A percentile compares a stretch with the other conserved stretches of the same genome.
These are phyloP conservation scores for Karalla daura DNA, from an alignment of 2,797 vertebrate species.

Conservation along the genomic window DNA sequence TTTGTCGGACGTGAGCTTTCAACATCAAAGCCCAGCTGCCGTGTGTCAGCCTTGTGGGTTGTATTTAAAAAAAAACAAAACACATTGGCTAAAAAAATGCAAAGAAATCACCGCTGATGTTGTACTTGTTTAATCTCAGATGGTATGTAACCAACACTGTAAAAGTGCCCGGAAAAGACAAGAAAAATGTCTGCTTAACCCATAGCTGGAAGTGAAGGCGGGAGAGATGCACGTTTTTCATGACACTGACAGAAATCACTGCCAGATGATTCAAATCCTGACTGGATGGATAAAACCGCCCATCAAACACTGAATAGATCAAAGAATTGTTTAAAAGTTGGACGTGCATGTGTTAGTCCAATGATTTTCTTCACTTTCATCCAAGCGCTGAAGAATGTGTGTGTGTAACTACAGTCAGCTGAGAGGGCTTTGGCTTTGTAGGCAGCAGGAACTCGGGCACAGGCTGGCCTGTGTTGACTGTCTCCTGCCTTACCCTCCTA, in stretches of 20 bases:
- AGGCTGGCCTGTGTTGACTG: conserved; percentile 61
- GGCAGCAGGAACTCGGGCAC: conserved; percentile 42
- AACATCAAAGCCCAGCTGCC: conserved; percentile 46
- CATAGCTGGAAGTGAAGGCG: not conserved
- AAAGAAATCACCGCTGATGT: not conserved
- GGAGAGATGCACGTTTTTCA: not conserved
- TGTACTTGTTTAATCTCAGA: not conserved
- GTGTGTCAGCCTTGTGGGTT: conserved; percentile 34
- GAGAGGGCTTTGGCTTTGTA: conserved; percentile 63
- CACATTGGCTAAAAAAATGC: not conserved
- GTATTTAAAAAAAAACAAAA: conserved; percentile 1
- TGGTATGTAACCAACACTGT: not conserved
- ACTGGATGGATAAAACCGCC: not conserved
- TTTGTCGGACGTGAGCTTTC: conserved; percentile 25
- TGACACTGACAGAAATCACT: not conserved
- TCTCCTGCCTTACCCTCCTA: conserved; percentile 60
- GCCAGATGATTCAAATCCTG: not conserved
- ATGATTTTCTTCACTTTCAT: conserved; percentile 7
- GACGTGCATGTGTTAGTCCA: not conserved
- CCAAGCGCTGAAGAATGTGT: conserved; percentile 35
- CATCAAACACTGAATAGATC: not conserved
- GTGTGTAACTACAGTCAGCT: conserved; percentile 68
- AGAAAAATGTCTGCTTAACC: not conserved
- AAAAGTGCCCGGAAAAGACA: not conserved
- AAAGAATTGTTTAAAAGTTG: not conserved